Base-by-base conservation (phyloP, 2,797 vertebrate genomes). In the Varecia variegata region DNA sequence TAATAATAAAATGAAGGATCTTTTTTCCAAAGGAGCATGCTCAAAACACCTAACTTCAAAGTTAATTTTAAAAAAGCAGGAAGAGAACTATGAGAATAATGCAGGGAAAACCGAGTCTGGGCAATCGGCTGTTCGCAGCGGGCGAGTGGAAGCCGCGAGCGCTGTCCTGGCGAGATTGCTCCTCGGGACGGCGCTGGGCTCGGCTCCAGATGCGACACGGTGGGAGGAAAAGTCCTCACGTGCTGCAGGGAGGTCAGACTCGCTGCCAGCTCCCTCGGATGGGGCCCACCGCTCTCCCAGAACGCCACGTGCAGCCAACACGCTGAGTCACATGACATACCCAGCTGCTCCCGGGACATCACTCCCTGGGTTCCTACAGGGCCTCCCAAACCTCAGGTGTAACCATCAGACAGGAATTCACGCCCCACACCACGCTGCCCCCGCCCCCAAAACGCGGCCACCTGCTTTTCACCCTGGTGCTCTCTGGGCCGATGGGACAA, bases 1-100 rank as follows among this genome's bases (percentile, higher is more conserved):
- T 0, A 68, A 68, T 76, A 80, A 56, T 52, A 71, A 81, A 71
- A 67, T 80, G 38, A 87, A 80, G 56, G 67, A 15, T 83, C 5
- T 68, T 80, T 58, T 86, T 94, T 58, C 76, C 47, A 90, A 82
- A 88, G 10, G 52, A 35, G 13, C 20, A n/a, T 30, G 23, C 65
- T 50, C 15, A 30, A 71, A 83, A 81, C 15, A 79, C 18, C 56
- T 32, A 50, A 70, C 47, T 70, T 90, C 70, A 77, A 50, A 65
- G 71, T 40, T n/a, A 35, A 67, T 14, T 27, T 14, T 27, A 30
- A 70, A 62, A 67, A 71, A 90, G 47, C 8, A 70, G 0, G 2
- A 43, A 50, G 58, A 80, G 4, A 45, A 5, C 17, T 32, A 7
- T 6, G 38, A 86, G 43, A 70, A 71, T 35, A 65, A 76, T 0